Base-by-base conservation (phyloP, 2,888 invertebrate species). In the Bedellia somnulentella region DNA sequence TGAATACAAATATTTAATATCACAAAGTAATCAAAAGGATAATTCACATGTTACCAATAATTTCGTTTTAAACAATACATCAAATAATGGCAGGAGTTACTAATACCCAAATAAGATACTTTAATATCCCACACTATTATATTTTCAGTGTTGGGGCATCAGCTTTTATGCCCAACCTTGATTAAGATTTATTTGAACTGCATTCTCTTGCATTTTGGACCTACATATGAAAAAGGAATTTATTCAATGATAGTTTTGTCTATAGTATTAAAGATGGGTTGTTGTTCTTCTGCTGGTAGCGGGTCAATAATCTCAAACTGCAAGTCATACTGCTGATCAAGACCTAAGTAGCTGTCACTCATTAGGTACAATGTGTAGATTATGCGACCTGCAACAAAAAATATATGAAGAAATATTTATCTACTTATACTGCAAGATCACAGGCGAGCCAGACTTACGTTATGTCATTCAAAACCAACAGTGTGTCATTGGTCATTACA, bases 301-400 rank as follows among this genome's bases (percentile, higher is more conserved):
- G 70, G 66, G 18, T 71, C 70, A 12, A 71, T 47, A 2, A 82
- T 52, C 41, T 82, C 79, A 28, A 81, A 59, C 31, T 78, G 78
- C 13, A 82, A 42, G 40, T 82, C 76, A 36, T 79, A 93, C 50
- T 96, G 93, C 54, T 97, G 96, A 67, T 98, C 97, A 15, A 96
- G 71, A 2, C 96, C 96, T 39, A 97, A 79, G 49, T 96, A 94
- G 36, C 88, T 88, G 63, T 97, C 97, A 27, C 94, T 95, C 76
- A 96, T 81, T 30, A 97, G 57, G 57, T 90, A 94, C 13, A 95
- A 56, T 0, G 87, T 87, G 52, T 92, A 83, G 37, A 85, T 82
- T 26, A 85, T 73, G n/a, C 84, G 82, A 17, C 93, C 92, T 83
- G 58, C 27, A 67, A 71, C 38, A 36, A 48, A 43, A 36, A 52